Base-by-base conservation (phyloP, 2,888 invertebrate species). In the Eupeodes luniger region DNA sequence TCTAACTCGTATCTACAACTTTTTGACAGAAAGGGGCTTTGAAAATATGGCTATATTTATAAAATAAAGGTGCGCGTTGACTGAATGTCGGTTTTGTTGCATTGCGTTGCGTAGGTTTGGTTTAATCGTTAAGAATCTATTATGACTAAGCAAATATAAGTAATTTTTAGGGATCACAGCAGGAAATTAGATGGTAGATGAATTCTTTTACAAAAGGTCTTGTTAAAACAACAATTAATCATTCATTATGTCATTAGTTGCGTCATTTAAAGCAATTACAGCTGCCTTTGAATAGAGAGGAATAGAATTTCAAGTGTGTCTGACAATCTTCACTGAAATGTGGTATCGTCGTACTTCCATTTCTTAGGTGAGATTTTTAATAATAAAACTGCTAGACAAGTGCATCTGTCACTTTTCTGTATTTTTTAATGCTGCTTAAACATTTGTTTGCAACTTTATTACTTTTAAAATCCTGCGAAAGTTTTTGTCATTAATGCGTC, bases 41-140 rank as follows among this genome's bases (percentile, higher is more conserved):
- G 49, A 70, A 79, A 47, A 40, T 49, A 4, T 47, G 19, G 64
- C 75, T 36, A 16, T 49, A 4, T 34, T 14, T 49, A 12, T 70
- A 19, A 62, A 40, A 36, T 36, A 12, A 55, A 57, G 44, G 62
- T 67, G 66, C 64, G 67, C 64, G 74, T 78, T 44, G 70, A 11
- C 27, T 57, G 27, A 57, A 57, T 57, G 6, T 57, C 57, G 19
- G 55, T 19, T 55, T 55, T 55, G 57, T 10, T 10, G 9, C 19
- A 19, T 19, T 19, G 19, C 19, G 19, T 34, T 64, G 55, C 2
- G 40, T 40, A 3, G 40, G 40, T 40, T 40, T 5, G 40, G 40
- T 40, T 40, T 76, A 72, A 76, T 87, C 80, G 76, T 53, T 19
- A 19, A 40, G 66, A 79, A 84, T 84, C 83, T 70, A 55, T 59